Percentiles rank a stretch among this genome's conserved stretches.
phyloP scores from a whole-genome alignment of 1,140 invertebrate species.

The Harlomillsia oculata region DNA sequence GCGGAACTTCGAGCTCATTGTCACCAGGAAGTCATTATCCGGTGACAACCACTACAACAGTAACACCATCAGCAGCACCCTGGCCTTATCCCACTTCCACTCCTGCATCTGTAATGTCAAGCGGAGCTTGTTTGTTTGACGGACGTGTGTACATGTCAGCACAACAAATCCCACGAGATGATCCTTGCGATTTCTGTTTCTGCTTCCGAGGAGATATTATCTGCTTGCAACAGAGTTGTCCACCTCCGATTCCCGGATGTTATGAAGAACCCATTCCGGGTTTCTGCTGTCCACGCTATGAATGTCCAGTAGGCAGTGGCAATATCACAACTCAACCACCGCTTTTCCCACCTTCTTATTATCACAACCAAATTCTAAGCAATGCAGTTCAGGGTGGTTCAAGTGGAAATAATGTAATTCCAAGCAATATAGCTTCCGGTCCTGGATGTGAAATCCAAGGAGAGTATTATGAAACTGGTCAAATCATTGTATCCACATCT shows the following conservation, averaged over 20 bases:
- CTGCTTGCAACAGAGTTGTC: constrained; percentile 87
- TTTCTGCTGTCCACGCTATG: constrained; percentile 88
- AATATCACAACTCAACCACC: constrained; percentile 64
- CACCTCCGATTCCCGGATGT: constrained; percentile 79
- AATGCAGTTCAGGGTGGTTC: not conserved
- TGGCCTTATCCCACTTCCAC: constrained; percentile 32
- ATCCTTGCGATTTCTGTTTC: constrained; percentile 94
- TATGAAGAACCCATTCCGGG: constrained; percentile 81
- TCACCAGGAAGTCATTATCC: constrained; percentile 24
- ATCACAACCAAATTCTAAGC: constrained; percentile 46
- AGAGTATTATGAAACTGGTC: constrained; percentile 68
- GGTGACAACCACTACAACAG: constrained; percentile 31
- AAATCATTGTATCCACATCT: constrained; percentile 68
- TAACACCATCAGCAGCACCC: constrained; percentile 30
- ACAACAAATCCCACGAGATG: constrained; percentile 84
- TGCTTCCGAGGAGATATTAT: constrained; percentile 93
- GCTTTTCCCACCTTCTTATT: constrained; percentile 65
- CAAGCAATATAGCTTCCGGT: constrained; percentile 49
- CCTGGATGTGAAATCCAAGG: constrained; percentile 75
- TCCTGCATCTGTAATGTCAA: constrained; percentile 50
- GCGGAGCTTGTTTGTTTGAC: constrained; percentile 79
- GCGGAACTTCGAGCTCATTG: not conserved
- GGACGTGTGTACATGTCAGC: constrained; percentile 86
- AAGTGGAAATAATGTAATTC: not conserved
- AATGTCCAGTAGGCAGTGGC: constrained; percentile 79